phyloP scores from a whole-genome alignment of 2,113 vertebrate genomes.

The Microcebus ravelobensis region DNA sequence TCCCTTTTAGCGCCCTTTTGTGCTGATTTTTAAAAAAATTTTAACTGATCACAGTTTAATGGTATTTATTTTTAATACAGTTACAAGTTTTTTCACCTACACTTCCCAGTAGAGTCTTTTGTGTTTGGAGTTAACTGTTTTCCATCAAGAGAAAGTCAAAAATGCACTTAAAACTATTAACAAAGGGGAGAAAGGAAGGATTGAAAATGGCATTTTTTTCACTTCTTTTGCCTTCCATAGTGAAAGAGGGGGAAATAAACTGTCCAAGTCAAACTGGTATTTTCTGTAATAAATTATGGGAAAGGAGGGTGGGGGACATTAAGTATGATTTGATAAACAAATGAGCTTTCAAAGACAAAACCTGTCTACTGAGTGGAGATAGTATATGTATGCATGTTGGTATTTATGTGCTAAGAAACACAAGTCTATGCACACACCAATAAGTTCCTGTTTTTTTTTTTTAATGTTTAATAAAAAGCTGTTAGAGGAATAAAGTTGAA shows the following conservation, averaged over 20 bases:
- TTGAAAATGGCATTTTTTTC: conserved; percentile 77
- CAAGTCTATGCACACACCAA: conserved; percentile 44
- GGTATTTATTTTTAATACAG: conserved; percentile 78
- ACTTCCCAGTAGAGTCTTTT: conserved; percentile 80
- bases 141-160: conserved; percentile 80
- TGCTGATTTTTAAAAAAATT: conserved; percentile 84
- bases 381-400: conserved; percentile 56
- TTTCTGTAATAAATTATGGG: conserved; percentile 80
- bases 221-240: conserved; percentile 77
- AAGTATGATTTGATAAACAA: conserved; percentile 72
- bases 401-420: conserved; percentile 68
- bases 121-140: conserved; percentile 82
- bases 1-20: conserved; percentile 79
- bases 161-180: conserved; percentile 82
- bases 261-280: conserved; percentile 75
- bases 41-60: conserved; percentile 84
- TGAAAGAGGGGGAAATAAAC: conserved; percentile 74
- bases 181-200: conserved; percentile 60
- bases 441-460: conserved; percentile 70
- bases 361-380: conserved; percentile 54
- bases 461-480: conserved; percentile 33
- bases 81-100: conserved; percentile 75
- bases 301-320: conserved; percentile 55
- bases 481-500: conserved; percentile 80
- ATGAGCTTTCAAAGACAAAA: conserved; percentile 69